phyloP scores from a whole-genome alignment of 1,140 invertebrate species.

The Onthophagus taurus region DNA sequence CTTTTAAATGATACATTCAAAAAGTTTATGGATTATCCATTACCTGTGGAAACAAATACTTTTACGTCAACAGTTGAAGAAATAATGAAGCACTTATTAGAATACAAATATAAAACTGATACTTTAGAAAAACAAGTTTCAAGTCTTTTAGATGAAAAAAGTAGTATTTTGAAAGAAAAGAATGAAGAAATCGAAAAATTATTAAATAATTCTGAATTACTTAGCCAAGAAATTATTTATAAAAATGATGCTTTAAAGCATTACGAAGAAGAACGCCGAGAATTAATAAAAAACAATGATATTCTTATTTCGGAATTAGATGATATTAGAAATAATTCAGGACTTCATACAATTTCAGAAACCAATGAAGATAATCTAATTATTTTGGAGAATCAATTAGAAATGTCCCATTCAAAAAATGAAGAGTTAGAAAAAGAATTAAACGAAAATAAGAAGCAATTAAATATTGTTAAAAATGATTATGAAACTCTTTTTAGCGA shows the following conservation, averaged over 20 bases:
- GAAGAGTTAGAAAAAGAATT: constrained; percentile 27
- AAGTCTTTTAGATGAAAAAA: constrained; percentile 30
- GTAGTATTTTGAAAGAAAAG: constrained; percentile 27
- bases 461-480: constrained; percentile 27
- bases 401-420: constrained; percentile 33
- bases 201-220: constrained; percentile 27
- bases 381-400: constrained; percentile 49
- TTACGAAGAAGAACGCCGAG: constrained; percentile 50
- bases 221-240: constrained; percentile 30
- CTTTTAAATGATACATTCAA: constrained; percentile 42
- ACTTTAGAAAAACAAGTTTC: constrained; percentile 33
- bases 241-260: constrained; percentile 35
- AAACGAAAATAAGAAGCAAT: constrained; percentile 17
- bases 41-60: not conserved
- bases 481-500: constrained; percentile 27
- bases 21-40: constrained; percentile 38
- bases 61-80: constrained; percentile 26
- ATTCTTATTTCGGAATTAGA: constrained; percentile 51
- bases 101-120: constrained; percentile 33
- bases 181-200: constrained; percentile 35
- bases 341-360: constrained; percentile 55
- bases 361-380: constrained; percentile 54
- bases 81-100: constrained; percentile 33
- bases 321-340: constrained; percentile 46
- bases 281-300: constrained; percentile 58